A percentile compares a stretch with the other conserved stretches of the same genome.
phyloP scores from a whole-genome alignment of 2,888 invertebrate species.

The Piscicola geometra region DNA sequence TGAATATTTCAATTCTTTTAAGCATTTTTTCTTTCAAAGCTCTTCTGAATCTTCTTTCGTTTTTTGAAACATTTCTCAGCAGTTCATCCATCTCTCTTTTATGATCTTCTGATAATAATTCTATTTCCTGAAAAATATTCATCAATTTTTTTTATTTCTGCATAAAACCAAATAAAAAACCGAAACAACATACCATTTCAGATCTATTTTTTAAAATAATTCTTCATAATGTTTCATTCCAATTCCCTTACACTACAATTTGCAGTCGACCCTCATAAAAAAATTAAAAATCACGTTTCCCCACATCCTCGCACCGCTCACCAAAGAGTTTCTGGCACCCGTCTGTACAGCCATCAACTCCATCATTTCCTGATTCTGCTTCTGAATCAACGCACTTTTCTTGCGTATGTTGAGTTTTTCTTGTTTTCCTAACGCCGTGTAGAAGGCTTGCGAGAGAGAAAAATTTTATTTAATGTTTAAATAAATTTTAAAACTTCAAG shows the following conservation, averaged over 20 bases:
- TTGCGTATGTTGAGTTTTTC: background rate
- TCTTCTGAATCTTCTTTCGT: background rate
- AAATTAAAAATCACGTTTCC: background rate
- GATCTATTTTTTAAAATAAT: too few species aligned
- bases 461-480: background rate
- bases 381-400: background rate
- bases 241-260: too few species aligned
- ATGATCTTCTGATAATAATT: background rate
- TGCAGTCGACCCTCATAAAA: background rate
- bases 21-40: background rate
- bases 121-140: constrained; percentile 12
- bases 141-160: background rate
- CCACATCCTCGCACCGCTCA: background rate
- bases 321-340: background rate
- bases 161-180: background rate
- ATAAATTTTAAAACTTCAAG: background rate
- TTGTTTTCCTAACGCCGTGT: background rate
- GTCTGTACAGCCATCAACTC: background rate
- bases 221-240: too few species aligned
- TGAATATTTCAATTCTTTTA: background rate
- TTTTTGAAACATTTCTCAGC: background rate
- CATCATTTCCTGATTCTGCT: constrained; percentile 1
- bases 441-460: background rate
- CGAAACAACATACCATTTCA: background rate
- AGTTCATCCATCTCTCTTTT: background rate